phyloP scores from a whole-genome alignment of 2,113 vertebrate species.

The Hippoglossus stenolepis region DNA sequence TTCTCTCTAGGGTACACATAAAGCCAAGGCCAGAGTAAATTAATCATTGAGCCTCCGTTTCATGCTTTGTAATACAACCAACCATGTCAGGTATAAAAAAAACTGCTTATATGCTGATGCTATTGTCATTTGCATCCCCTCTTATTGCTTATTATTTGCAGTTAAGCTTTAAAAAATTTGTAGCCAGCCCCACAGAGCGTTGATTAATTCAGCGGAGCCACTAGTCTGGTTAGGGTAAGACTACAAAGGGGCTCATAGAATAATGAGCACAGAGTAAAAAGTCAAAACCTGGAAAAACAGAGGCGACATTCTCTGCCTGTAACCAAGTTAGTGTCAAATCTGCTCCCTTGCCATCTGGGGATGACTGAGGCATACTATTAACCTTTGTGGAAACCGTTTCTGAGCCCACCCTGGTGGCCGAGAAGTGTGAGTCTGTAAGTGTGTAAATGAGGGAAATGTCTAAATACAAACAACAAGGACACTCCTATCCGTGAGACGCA shows the following conservation, averaged over 20 bases:
- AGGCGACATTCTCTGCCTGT: constrained; percentile 60
- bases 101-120: not conserved
- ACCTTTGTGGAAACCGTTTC: constrained; percentile 65
- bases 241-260: constrained; percentile 11
- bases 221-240: constrained; percentile 27
- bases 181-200: constrained; percentile 5
- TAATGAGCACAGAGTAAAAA: constrained; percentile 39
- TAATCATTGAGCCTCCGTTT: constrained; percentile 13
- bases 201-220: constrained; percentile 36
- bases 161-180: not conserved
- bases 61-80: not conserved
- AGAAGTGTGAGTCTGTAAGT: not conserved
- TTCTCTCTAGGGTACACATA: constrained; percentile 6
- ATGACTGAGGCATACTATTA: constrained; percentile 69
- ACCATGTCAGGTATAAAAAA: too few species aligned
- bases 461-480: not conserved
- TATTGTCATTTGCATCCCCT: constrained; percentile 2
- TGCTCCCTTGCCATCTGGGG: constrained; percentile 28
- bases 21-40: constrained; percentile 11
- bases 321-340: constrained; percentile 54
- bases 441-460: constrained; percentile 19
- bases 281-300: constrained; percentile 42
- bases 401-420: not conserved
- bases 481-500: not conserved
- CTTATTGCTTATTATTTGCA: constrained; percentile 23